Evolutionary conservation across 1,140 invertebrate genomes (phyloP).

Genomic region (Caenorhabditis inopinata): DNA sequence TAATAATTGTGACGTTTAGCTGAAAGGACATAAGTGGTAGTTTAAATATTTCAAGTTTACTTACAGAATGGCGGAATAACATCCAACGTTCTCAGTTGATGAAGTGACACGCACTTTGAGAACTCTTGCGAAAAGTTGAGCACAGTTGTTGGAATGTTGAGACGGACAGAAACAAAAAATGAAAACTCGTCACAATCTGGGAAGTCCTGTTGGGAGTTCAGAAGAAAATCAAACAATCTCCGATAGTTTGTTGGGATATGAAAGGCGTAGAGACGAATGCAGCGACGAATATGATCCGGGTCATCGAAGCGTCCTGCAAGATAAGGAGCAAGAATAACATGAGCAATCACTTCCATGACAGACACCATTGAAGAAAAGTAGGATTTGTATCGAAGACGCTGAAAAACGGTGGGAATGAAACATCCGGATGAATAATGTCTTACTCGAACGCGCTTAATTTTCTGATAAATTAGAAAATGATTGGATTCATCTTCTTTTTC

Average conservation of each 20-base stretch:
- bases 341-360: neutral
- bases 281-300: neutral
- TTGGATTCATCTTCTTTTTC: too few relatives aligned
- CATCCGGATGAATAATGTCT: neutral
- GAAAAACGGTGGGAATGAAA: neutral
- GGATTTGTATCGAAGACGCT: neutral
- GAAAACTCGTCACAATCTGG: conserved; percentile 10
- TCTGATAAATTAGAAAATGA: conserved; percentile 41
- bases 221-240: neutral
- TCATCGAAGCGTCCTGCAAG: neutral
- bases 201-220: neutral
- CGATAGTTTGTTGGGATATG: neutral
- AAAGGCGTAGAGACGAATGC: neutral
- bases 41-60: too few relatives aligned
- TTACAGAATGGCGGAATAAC: conserved; percentile 1
- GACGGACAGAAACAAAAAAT: neutral
- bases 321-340: neutral
- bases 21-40: neutral
- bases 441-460: neutral
- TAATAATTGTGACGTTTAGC: neutral
- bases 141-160: neutral
- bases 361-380: conserved; percentile 8
- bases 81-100: neutral
- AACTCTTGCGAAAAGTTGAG: neutral
- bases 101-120: neutral